Base-by-base conservation (phyloP, 2,888 invertebrate genomes). In the Sturmia bella region DNA sequence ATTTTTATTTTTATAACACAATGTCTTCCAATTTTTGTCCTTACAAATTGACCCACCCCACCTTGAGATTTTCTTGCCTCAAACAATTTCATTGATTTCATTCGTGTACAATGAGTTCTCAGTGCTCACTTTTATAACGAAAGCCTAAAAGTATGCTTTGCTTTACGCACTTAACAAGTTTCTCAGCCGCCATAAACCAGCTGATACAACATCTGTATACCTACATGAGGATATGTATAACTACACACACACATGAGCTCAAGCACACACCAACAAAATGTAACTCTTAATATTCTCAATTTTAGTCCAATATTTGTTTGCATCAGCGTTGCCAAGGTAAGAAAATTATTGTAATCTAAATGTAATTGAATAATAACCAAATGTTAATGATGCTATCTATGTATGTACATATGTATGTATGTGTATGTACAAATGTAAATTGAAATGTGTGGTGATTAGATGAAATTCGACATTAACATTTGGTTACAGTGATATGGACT, bases 141-240 rank as follows among this genome's bases (percentile, higher is more conserved):
- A 15, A 24, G 32, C 72, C 78, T 45, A n/a, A 79, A 73, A 37
- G 24, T 73, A 79, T 37, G 24, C 73, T 27, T 1, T 5, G n/a
- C 15, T 19, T 27, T 17, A 27, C 4, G 19, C 24, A 24, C n/a
- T 24, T n/a, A 12, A 52, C 54, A 37, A 70, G 13, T 45, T 15
- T 27, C 7, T 21, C 7, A 11, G 13, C 0, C 15, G 11, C 6
- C 13, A 43, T 1, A 24, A 39, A 32, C 6, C 78, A 78, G 78
- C 64, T 78, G 72, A 4, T 43, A 7, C 12, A 41, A 59, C 57
- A 66, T 21, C 41, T 66, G 52, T 24, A 64, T 12, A 15, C 9
- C 7, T 1, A 9, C 9, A 32, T 32, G 32, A 1, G 6, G 6
- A 32, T 32, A 9, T 32, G 9, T 9, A 32, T 32, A 32, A 7